phyloP scores from a whole-genome alignment of 2,113 vertebrate genomes.

The Spheniscus mendiculus region DNA sequence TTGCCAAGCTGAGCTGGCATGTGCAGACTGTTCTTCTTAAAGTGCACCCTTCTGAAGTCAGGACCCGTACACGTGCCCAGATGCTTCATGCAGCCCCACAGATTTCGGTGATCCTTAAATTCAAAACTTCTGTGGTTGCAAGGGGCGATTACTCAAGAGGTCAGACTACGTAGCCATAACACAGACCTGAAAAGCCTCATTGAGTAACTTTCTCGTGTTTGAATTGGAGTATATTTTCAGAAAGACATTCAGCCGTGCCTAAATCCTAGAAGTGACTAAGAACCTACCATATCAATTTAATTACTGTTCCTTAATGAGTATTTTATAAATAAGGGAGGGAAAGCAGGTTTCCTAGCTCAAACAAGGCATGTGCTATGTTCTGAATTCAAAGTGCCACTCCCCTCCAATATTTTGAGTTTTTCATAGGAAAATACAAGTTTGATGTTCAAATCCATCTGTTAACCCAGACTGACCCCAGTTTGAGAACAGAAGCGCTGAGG shows the following conservation, averaged over 20 bases:
- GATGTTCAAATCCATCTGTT: not conserved
- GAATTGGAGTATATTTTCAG: not conserved
- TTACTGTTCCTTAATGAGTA: not conserved
- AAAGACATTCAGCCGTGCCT: not conserved
- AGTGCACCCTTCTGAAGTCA: slow-evolving; percentile 2
- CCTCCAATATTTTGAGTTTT: not conserved
- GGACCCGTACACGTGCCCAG: not conserved
- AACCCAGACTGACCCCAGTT: not conserved
- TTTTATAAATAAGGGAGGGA: not conserved
- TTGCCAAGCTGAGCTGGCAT: slow-evolving; percentile 57
- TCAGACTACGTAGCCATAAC: not conserved
- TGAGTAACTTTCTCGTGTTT: slow-evolving; percentile 16
- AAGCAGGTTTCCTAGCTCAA: not conserved
- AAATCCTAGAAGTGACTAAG: not conserved
- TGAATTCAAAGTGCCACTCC: not conserved
- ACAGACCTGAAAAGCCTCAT: slow-evolving; percentile 26
- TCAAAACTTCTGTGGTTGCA: not conserved
- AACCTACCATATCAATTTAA: not conserved
- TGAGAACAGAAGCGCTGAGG: not conserved
- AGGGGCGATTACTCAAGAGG: not conserved
- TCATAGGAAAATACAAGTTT: not conserved
- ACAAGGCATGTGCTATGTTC: not conserved
- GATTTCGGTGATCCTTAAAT: not conserved
- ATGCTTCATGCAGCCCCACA: not conserved
- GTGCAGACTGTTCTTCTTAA: slow-evolving; percentile 42